Conservation (phyloP, 2,888 invertebrate genomes). For the Leptinotarsa peninsularis region DNA sequence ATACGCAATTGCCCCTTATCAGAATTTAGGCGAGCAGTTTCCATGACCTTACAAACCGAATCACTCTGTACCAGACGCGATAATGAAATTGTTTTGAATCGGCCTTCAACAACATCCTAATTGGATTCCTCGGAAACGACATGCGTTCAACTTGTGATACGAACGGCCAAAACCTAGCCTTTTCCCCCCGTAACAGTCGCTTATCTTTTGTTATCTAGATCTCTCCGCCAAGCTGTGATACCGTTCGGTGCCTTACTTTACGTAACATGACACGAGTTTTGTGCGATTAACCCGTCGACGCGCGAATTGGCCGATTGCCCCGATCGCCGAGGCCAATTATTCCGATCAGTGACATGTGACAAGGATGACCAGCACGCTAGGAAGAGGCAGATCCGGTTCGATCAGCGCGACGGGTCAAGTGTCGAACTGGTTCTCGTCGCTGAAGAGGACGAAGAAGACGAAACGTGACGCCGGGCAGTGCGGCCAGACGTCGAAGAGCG, state of each 20-base stretch:
- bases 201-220: slow-evolving; percentile 34
- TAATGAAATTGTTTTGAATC: slow-evolving; percentile 10
- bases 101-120: background rate
- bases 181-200: slow-evolving; percentile 20
- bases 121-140: background rate
- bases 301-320: background rate
- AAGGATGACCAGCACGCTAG: slow-evolving; percentile 52
- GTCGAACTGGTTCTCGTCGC: slow-evolving; percentile 84
- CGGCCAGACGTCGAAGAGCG: slow-evolving; percentile 59
- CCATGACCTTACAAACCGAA: background rate
- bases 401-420: slow-evolving; percentile 69
- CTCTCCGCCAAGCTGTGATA: background rate
- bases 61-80: background rate
- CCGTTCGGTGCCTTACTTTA: background rate
- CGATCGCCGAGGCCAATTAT: background rate
- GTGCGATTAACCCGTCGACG: too few relatives aligned
- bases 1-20: background rate
- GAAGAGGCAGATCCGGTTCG: slow-evolving; percentile 74
- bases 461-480: slow-evolving; percentile 53
- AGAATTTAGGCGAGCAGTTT: background rate
- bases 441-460: slow-evolving; percentile 72
- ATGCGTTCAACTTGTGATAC: slow-evolving; percentile 28
- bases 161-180: slow-evolving; percentile 25
- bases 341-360: slow-evolving; percentile 3
- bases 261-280: slow-evolving; percentile 8